Conservation (phyloP, 2,113 vertebrate genomes). For the Penelope pileata region DNA sequence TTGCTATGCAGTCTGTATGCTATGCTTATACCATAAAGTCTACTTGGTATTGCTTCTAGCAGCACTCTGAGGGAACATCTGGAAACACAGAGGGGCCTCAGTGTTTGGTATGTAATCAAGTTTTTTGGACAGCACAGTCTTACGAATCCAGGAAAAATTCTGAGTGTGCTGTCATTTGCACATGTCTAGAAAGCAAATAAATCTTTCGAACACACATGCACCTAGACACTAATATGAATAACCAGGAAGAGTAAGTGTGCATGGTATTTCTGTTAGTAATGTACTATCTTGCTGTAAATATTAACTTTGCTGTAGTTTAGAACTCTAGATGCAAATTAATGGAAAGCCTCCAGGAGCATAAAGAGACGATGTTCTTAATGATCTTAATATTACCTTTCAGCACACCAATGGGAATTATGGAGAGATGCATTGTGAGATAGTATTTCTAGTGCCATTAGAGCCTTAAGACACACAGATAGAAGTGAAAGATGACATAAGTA, state of each 20-base stretch:
- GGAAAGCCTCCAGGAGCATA: conserved; percentile 47
- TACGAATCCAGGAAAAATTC: neutral
- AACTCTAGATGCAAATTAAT: conserved; percentile 67
- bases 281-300: conserved; percentile 70
- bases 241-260: conserved; percentile 9
- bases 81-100: neutral
- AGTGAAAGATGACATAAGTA: conserved; percentile 3
- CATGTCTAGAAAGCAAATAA: neutral
- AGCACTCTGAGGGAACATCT: neutral
- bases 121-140: neutral
- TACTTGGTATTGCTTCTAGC: neutral
- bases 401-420: conserved; percentile 43
- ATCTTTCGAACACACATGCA: conserved; percentile 2
- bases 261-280: conserved; percentile 58
- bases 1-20: neutral
- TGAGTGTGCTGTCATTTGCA: neutral
- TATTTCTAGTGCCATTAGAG: conserved; percentile 38
- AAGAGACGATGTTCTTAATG: conserved; percentile 51
- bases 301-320: conserved; percentile 62
- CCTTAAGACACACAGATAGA: neutral
- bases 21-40: neutral
- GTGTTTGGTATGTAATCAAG: neutral
- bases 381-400: conserved; percentile 58
- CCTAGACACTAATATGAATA: neutral
- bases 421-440: neutral